A percentile compares a stretch with the other conserved stretches of the same genome.
These are phyloP conservation scores for Neopipo cinnamomea DNA, from an alignment of 2,113 vertebrate genomes.

Conservation along the genomic window DNA sequence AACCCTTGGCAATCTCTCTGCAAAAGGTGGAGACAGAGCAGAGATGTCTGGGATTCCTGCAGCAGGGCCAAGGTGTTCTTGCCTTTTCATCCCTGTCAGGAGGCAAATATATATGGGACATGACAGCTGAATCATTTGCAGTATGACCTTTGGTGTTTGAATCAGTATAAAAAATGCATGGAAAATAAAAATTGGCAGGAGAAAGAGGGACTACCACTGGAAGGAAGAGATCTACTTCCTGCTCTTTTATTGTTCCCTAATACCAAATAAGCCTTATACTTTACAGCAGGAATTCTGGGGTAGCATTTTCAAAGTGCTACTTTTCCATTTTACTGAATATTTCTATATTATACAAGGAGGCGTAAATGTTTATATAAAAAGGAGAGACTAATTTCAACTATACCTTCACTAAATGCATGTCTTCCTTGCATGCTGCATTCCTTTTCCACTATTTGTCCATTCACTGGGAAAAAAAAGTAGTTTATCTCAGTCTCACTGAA, in stretches of 20 bases:
- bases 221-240: not conserved
- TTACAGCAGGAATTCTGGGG: not conserved
- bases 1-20: not conserved
- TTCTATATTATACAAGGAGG: not conserved
- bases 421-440: not conserved
- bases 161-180: not conserved
- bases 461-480: not conserved
- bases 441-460: not conserved
- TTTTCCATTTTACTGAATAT: not conserved
- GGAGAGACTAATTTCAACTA: not conserved
- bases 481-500: not conserved
- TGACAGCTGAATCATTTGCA: not conserved
- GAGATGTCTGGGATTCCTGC: not conserved
- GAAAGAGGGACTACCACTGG: not conserved
- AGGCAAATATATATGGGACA: not conserved
- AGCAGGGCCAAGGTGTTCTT: not conserved
- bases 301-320: not conserved
- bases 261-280: not conserved
- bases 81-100: not conserved
- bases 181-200: not conserved
- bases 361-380: not conserved
- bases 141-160: not conserved
- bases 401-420: not conserved
- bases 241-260: not conserved
- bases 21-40: not conserved